Conservation (phyloP, 2,888 invertebrate genomes). For the Pyrocoelia pectoralis region DNA sequence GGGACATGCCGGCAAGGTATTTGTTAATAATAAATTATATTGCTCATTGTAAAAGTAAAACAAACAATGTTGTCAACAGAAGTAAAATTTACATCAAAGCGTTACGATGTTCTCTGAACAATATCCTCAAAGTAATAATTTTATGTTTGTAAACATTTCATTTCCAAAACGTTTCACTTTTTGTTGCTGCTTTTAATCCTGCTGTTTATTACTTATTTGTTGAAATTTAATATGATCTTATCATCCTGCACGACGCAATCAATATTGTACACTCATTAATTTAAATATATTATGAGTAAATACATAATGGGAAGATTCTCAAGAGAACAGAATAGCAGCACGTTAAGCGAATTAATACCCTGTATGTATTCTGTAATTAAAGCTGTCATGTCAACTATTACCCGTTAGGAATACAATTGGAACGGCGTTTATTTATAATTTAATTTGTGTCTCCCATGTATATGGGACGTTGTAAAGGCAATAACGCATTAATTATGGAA, state of each 20-base stretch:
- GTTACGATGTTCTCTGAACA: too few species aligned
- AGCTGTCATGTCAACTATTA: slow-evolving; percentile 30
- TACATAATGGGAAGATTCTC: slow-evolving; percentile 14
- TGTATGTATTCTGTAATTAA: slow-evolving; percentile 33
- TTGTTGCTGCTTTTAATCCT: too few species aligned
- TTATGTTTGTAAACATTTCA: too few species aligned
- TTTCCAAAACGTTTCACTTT: too few species aligned
- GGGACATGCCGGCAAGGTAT: too few species aligned
- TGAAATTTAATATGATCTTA: too few species aligned
- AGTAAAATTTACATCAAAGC: too few species aligned
- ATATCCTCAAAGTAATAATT: too few species aligned
- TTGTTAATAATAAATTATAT: too few species aligned
- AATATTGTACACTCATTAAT: background rate
- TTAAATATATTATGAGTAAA: background rate
- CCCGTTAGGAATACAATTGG: slow-evolving; percentile 2
- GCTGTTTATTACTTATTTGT: too few species aligned
- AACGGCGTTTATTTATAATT: slow-evolving; percentile 4
- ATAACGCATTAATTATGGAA: background rate
- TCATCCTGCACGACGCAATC: background rate
- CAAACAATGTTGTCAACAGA: too few species aligned
- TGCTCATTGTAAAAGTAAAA: too few species aligned
- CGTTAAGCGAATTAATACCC: slow-evolving; percentile 30
- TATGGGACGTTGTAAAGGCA: background rate
- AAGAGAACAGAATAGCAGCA: slow-evolving; percentile 20
- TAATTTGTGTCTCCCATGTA: background rate